Evolutionary conservation across 1,140 invertebrate species (phyloP), one percentile per base, ranked within the genome.

Genomic region (Apis cerana): DNA sequence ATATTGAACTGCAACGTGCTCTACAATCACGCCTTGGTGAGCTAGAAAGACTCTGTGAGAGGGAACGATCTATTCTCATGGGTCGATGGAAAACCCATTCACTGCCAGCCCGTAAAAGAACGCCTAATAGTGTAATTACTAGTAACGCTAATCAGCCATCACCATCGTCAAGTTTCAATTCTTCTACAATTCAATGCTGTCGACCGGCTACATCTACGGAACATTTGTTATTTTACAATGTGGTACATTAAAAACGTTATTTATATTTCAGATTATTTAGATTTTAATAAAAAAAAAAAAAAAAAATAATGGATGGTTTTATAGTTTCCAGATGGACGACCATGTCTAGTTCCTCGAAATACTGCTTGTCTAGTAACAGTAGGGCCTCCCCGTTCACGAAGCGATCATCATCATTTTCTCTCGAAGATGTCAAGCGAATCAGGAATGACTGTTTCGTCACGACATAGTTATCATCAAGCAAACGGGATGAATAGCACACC

Each of bases 1-100:
- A 98, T 88, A 97, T 98, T 67, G 97, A 98, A 85, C 94, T 98
- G 11, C 98, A 98, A 94, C 96, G 97, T 85, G 95, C 97, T 50
- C 94, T 99, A 12, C 97, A 98, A 92, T 96, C 96, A n/a, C 98
- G 98, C 92, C 96, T 98, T 94, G 95, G 96, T 68, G 98, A 99
- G 94, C 92, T 98, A 56, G 97, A 98, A 90, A 95, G 97, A 75
- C 94, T 99, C 7, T 97, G 97, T 89, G 94, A 98, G 50, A 95
- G 97, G 61, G 98, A 99, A 93, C 95, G 97, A 78, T 97, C 98
- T 89, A 94, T 98, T 43, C 94, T 97, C 11, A 96, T 97, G 95
- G 96, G 97, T 50, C 97, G 97, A 93, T 97, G 97, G 97, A 98
- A 97, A 93, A 98, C 97, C 3, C 97, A 97, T 91, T 97, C 97